A percentile compares a stretch with the other conserved stretches of the same genome.
These are phyloP conservation scores for Heliconius aoede DNA, from an alignment of 2,888 invertebrate genomes.

Conservation along the genomic window DNA sequence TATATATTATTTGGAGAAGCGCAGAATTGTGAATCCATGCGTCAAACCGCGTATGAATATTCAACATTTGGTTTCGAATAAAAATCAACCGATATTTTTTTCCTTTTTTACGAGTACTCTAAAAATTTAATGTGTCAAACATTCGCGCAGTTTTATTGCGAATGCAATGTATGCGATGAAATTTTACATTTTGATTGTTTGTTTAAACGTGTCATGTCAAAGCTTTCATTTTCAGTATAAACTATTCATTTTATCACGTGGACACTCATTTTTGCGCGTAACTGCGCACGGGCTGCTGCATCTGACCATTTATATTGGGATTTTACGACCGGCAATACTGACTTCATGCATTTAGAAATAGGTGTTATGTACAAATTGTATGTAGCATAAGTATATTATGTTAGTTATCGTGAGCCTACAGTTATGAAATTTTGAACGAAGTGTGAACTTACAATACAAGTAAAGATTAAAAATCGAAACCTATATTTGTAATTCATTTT, in stretches of 20 bases:
- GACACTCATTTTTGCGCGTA: neutral
- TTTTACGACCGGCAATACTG: neutral
- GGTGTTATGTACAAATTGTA: neutral
- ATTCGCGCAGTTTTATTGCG: conserved; percentile 47
- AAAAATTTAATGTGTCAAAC: conserved; percentile 58
- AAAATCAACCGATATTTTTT: conserved; percentile 56
- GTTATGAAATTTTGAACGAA: too few species aligned
- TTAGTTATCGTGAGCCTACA: too few species aligned
- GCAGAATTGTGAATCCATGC: conserved; percentile 46
- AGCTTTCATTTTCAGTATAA: conserved; percentile 27
- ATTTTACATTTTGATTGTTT: conserved; percentile 40
- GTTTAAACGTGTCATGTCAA: conserved; percentile 21
- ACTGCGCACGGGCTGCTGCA: neutral
- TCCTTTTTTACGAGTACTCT: conserved; percentile 59
- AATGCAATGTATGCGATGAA: conserved; percentile 39
- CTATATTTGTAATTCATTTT: too few species aligned
- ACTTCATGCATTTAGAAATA: conserved; percentile 9
- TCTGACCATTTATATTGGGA: conserved; percentile 12
- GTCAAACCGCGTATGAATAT: conserved; percentile 52
- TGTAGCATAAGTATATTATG: neutral
- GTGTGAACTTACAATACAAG: too few species aligned
- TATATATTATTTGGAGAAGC: conserved; percentile 47
- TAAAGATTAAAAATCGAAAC: too few species aligned
- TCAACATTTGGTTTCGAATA: conserved; percentile 54
- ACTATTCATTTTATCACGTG: conserved; percentile 21